A percentile compares a stretch with the other conserved stretches of the same genome.
Evolutionary conservation across 2,797 vertebrate genomes (phyloP).

Genomic region (Limnodromus scolopaceus): DNA sequence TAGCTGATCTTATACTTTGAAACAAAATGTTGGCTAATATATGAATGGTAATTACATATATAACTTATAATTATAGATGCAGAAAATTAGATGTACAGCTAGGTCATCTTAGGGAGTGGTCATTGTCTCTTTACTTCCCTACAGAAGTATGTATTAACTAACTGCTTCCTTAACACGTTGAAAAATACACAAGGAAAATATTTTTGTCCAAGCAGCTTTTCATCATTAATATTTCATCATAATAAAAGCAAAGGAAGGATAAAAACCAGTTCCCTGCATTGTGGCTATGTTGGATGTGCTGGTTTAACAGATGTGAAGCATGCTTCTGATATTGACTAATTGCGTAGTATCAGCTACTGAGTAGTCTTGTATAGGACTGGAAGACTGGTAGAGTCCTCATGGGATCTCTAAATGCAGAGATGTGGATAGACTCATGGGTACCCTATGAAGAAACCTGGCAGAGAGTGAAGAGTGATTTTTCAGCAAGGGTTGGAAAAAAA

Average conservation of each 20-base stretch:
- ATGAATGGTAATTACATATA: neutral
- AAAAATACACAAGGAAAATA: neutral
- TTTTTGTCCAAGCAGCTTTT: neutral
- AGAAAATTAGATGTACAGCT: neutral
- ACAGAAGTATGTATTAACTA: neutral
- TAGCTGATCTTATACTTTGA: neutral
- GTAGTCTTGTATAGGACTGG: neutral
- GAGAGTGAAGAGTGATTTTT: neutral
- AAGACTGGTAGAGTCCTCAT: accelerated
- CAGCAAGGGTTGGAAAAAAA: neutral
- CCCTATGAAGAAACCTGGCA: neutral
- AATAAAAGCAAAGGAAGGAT: neutral
- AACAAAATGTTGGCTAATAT: neutral
- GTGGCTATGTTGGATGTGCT: neutral
- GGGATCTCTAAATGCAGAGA: neutral
- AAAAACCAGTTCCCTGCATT: neutral
- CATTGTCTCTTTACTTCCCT: neutral
- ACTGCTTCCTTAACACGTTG: neutral
- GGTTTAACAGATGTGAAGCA: neutral
- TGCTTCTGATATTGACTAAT: neutral
- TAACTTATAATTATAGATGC: neutral
- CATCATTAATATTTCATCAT: neutral
- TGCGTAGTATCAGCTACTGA: neutral
- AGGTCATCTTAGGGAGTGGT: neutral
- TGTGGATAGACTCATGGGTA: neutral